A percentile compares a stretch with the other conserved stretches of the same genome.
These are phyloP conservation scores for Dendrocincla tyrannina DNA, from an alignment of 2,797 vertebrate genomes.

Conservation along the genomic window DNA sequence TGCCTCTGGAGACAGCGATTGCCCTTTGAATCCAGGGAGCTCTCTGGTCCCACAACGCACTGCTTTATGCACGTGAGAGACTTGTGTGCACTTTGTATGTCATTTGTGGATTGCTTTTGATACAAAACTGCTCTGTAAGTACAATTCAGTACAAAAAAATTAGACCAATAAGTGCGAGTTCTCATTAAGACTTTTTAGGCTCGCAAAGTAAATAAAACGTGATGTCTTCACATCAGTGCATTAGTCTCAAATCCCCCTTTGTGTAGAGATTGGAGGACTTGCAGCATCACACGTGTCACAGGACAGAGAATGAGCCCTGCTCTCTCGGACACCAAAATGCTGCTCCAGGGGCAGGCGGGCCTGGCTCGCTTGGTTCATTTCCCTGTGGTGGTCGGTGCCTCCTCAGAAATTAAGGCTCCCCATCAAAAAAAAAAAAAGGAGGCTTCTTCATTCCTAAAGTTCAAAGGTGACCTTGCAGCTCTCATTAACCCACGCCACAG, in stretches of 20 bases:
- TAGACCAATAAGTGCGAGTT: not conserved
- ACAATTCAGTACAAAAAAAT: not conserved
- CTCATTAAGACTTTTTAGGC: not conserved
- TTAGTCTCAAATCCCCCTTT: not conserved
- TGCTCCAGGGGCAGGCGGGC: not conserved
- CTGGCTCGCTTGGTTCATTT: not conserved
- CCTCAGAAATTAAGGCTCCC: not conserved
- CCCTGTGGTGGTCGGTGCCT: rapidly evolving
- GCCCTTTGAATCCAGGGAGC: conserved; percentile 8
- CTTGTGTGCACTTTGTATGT: not conserved
- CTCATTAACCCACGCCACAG: rapidly evolving
- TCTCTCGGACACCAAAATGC: not conserved
- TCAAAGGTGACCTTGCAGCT: not conserved
- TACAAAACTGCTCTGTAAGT: not conserved
- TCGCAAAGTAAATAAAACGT: not conserved
- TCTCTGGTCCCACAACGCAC: not conserved
- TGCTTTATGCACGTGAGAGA: not conserved
- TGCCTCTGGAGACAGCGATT: conserved; percentile 23
- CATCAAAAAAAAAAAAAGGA: not conserved
- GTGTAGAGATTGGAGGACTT: not conserved
- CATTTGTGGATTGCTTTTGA: not conserved
- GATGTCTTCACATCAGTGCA: not conserved
- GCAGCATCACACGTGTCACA: not conserved
- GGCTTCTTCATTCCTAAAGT: not conserved
- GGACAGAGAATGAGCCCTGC: not conserved